Evolutionary conservation across 2,888 invertebrate species (phyloP), one percentile per base, ranked within the genome.

Genomic region (Papilio protenor): DNA sequence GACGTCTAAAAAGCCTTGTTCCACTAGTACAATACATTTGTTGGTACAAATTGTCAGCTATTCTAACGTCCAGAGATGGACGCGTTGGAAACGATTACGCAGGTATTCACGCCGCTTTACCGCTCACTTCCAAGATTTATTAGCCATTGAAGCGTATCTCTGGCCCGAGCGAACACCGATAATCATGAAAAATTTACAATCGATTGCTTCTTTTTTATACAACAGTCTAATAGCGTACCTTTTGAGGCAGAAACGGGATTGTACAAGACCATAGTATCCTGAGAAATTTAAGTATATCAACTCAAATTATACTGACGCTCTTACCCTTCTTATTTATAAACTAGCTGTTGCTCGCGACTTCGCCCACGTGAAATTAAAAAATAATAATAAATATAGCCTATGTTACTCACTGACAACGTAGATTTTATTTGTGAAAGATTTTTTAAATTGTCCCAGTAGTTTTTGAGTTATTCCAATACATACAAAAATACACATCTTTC

Each of bases 141-240:
- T 73, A 73, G 40, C 64, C 64, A 64, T 61, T 72, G 55, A 72
- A 55, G 72, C 64, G 61, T 72, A 66, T 72, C 77, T 66, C 52
- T 64, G 23, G n/a, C 33, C 40, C 21, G n/a, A 64, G 33, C 72
- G 40, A 55, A 59, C 10, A 72, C 33, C 49, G 72, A 73, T 77
- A 77, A 73, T 45, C 40, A 72, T 64, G 72, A 76, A 71, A 76
- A 76, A 76, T 76, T 76, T 70, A 76, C 16, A 59, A 61, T 59
- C 55, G 45, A 76, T 57, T 55, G 57, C 45, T 76, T 57, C 52
- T 70, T 76, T 75, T 76, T 76, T 57, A 64, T 64, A 66, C 33
- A 52, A 69, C 40, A 55, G 23, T 21, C 52, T 69, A 23, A 55
- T 75, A 40, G 47, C 23, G 8, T 66, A n/a, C 57, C 70, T 70